Conservation (phyloP, 2,113 vertebrate genomes). For the Sturnus vulgaris region DNA sequence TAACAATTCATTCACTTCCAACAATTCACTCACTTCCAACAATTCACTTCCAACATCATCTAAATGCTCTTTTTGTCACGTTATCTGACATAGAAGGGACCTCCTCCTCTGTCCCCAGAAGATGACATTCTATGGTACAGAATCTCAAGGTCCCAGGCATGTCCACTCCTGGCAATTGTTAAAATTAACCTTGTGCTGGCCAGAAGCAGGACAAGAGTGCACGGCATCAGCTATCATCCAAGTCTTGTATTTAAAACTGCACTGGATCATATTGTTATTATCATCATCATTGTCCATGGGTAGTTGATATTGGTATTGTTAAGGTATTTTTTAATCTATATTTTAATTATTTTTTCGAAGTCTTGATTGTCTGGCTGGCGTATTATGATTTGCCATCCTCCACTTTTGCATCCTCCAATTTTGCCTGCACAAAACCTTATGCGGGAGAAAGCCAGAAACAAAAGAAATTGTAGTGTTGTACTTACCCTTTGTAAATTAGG, state of each 20-base stretch:
- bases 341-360: not conserved
- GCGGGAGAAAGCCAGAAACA: not conserved
- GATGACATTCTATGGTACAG: not conserved
- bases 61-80: not conserved
- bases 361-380: not conserved
- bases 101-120: not conserved
- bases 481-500: not conserved
- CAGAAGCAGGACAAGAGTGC: not conserved
- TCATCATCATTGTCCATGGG: not conserved
- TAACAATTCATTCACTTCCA: accelerated
- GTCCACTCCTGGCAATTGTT: not conserved
- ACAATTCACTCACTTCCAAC: too few species aligned
- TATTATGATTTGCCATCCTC: not conserved
- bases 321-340: not conserved
- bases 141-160: not conserved
- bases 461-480: not conserved
- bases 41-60: accelerated
- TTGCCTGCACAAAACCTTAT: not conserved
- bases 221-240: not conserved
- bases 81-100: not conserved
- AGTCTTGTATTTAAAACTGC: not conserved
- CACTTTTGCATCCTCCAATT: not conserved
- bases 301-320: not conserved
- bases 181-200: not conserved
- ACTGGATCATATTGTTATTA: not conserved